A percentile compares a stretch with the other conserved stretches of the same genome.
These are phyloP conservation scores for Eretmocerus hayati DNA, from an alignment of 2,888 invertebrate species.

Conservation along the genomic window DNA sequence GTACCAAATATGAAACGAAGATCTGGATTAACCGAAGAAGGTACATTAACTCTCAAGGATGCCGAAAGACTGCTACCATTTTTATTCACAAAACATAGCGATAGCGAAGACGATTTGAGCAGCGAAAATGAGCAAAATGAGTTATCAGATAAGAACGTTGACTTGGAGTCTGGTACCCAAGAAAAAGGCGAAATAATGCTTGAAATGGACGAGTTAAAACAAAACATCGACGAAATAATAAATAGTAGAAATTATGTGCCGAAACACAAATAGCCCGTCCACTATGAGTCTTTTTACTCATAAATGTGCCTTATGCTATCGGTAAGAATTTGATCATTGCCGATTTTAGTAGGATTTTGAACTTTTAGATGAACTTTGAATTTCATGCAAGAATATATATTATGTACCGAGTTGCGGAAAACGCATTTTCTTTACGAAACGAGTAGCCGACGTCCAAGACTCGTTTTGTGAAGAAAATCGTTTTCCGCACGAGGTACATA, in stretches of 20 bases:
- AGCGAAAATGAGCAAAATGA: conserved; percentile 34
- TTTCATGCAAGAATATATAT: too few relatives aligned
- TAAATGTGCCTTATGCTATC: too few relatives aligned
- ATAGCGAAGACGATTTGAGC: conserved; percentile 40
- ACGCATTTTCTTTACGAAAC: too few relatives aligned
- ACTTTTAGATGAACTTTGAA: background rate
- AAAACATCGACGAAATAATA: conserved; percentile 43
- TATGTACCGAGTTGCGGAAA: too few relatives aligned
- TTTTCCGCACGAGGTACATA: too few relatives aligned
- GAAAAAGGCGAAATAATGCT: conserved; percentile 38
- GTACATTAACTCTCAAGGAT: conserved; percentile 34
- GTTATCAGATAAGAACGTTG: conserved; percentile 21
- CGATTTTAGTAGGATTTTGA: too few relatives aligned
- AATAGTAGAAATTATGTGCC: conserved; percentile 39
- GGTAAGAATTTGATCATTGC: too few relatives aligned
- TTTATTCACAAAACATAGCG: conserved; percentile 49
- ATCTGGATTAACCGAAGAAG: conserved; percentile 50
- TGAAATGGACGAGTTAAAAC: conserved; percentile 44
- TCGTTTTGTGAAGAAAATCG: too few relatives aligned
- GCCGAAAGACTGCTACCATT: conserved; percentile 37
- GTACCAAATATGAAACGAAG: conserved; percentile 54
- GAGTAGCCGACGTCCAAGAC: too few relatives aligned
- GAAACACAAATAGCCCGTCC: too few relatives aligned
- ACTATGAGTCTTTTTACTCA: too few relatives aligned
- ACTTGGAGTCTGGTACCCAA: conserved; percentile 32